Base-by-base conservation (phyloP, 1,140 invertebrate species). In the Cydia splendana region DNA sequence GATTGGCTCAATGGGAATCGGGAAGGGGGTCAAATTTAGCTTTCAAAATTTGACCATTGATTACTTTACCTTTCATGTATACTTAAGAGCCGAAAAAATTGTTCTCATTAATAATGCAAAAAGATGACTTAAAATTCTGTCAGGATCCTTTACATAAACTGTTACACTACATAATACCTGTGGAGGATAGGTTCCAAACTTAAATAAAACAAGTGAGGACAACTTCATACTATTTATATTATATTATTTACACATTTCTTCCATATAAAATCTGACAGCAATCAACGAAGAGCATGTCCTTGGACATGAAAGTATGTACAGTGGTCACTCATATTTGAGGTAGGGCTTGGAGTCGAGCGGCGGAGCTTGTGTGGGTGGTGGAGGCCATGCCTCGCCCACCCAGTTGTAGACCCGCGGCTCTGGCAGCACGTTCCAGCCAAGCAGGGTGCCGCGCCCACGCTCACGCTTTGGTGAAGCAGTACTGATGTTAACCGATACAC, bases 401-500 rank as follows among this genome's bases (percentile, higher is more conserved):
- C 89, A 91, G 80, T 88, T 89, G 80, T 87, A 90, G 6, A 90
- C 87, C 9, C 89, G 85, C 0, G 84, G 67, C 38, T 38, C 81
- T 2, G 84, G 85, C 75, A 91, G 77, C 74, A 90, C 73, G 1
- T 88, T 86, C 89, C 90, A 92, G 75, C 88, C 85, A 13, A 90
- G 76, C 75, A 91, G 75, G 86, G 20, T 51, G 57, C 38, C 86
- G 80, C n/a, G 82, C 80, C 85, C 82, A 9, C 85, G 84, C 75
- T 89, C 91, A 7, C 89, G 95, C 88, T 99, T 99, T 2, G 98
- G 98, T 12, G 98, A 98, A 30, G 98, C 98, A 86, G 97, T 98
- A 30, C 97, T 98, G 65, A 99, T 97, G 93, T 99, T 98, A 10
- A 99, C 98, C 67, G 98, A 98, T 12, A 98, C 97, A 71, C 95